phyloP scores from a whole-genome alignment of 2,888 invertebrate genomes.

The Dastarcus helophoroides region DNA sequence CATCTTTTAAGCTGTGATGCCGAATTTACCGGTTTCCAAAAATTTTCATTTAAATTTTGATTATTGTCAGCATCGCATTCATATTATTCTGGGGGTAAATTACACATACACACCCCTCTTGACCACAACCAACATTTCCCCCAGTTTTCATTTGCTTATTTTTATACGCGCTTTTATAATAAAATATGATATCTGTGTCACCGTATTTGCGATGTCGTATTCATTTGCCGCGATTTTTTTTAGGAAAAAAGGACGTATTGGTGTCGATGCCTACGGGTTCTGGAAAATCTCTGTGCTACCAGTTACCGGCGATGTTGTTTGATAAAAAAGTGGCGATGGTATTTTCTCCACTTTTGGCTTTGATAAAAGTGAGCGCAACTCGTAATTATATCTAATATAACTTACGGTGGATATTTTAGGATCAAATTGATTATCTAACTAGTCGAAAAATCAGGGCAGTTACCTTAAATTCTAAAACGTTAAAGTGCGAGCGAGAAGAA shows the following conservation, averaged over 20 bases:
- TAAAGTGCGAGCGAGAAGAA: slow-evolving; percentile 58
- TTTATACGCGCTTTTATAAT: no score
- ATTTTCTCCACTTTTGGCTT: slow-evolving; percentile 88
- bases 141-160: no score
- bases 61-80: no score
- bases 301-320: slow-evolving; percentile 81
- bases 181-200: no score
- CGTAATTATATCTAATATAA: slow-evolving; percentile 1
- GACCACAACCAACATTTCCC: no score
- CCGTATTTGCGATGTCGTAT: background rate
- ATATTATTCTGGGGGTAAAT: no score
- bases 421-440: slow-evolving; percentile 82
- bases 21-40: slow-evolving; percentile 1
- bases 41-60: slow-evolving; percentile 12
- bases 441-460: slow-evolving; percentile 70
- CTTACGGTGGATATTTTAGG: slow-evolving; percentile 38
- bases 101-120: background rate
- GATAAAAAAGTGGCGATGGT: slow-evolving; percentile 78
- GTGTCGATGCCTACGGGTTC: slow-evolving; percentile 98
- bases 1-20: no score
- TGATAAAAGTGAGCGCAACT: slow-evolving; percentile 59
- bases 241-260: slow-evolving; percentile 81
- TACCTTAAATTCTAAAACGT: slow-evolving; percentile 88
- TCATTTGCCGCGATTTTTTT: slow-evolving; percentile 20
- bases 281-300: slow-evolving; percentile 96